A percentile compares a stretch with the other conserved stretches of the same genome.
phyloP scores from a whole-genome alignment of 2,888 invertebrate genomes.

The Agrenia bidenticulata region DNA sequence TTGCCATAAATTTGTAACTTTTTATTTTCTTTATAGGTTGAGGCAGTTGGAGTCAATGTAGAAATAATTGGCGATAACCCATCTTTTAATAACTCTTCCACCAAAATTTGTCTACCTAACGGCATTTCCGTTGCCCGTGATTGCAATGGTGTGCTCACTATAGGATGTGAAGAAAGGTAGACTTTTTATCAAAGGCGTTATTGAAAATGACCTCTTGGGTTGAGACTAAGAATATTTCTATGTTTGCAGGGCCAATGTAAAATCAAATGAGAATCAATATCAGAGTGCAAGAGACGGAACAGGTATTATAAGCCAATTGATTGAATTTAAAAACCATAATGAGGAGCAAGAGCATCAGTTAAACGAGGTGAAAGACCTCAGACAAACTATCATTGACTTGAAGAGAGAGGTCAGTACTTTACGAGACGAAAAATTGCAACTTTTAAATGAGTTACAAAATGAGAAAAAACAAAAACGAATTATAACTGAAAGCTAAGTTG shows the following conservation, averaged over 20 bases:
- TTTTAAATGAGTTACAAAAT: background rate
- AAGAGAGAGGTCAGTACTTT: background rate
- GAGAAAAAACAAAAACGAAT: background rate
- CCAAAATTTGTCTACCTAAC: conserved; percentile 71
- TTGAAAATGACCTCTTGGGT: no score
- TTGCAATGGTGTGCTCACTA: conserved; percentile 70
- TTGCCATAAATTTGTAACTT: no score
- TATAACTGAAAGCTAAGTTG: background rate
- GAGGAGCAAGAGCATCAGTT: no score
- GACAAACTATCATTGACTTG: background rate
- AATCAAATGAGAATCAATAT: no score
- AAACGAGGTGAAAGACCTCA: conserved; percentile 1
- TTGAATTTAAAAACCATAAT: background rate
- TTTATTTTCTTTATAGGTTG: conserved; percentile 34
- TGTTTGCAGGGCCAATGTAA: no score
- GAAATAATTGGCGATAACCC: conserved; percentile 81
- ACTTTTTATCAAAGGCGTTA: no score
- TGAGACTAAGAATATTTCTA: no score
- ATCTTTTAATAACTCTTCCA: conserved; percentile 73
- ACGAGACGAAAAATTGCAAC: conserved; percentile 2
- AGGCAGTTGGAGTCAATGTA: conserved; percentile 71
- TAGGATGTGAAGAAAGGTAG: conserved; percentile 61
- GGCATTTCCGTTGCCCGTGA: conserved; percentile 69
- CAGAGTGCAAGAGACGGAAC: background rate
- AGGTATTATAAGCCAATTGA: background rate